Percentiles rank a stretch among this genome's conserved stretches.
Evolutionary conservation across 2,113 vertebrate species (phyloP).

Genomic region (Bos taurus): DNA sequence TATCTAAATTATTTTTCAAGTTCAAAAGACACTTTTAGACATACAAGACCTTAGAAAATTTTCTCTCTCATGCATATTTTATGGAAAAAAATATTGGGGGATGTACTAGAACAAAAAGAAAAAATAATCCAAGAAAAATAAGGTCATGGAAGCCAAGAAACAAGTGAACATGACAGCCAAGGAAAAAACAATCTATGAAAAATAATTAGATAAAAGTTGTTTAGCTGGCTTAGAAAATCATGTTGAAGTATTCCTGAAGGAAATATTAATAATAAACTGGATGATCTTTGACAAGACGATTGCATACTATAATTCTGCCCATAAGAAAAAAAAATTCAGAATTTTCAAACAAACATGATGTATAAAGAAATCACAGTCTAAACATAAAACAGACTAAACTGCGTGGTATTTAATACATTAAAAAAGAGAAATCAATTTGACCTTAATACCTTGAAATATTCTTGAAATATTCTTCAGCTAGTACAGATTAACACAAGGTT

Average conservation of each 20-base stretch:
- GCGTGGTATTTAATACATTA: neutral
- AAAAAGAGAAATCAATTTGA: neutral
- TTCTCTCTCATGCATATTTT: neutral
- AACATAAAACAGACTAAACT: neutral
- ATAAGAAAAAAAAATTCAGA: slow-evolving; percentile 16
- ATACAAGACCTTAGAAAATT: neutral
- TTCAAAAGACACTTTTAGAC: neutral
- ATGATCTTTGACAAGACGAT: neutral
- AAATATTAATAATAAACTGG: neutral
- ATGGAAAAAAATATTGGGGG: neutral
- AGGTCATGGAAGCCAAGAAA: neutral
- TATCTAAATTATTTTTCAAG: slow-evolving; percentile 39
- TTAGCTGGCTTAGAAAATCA: neutral
- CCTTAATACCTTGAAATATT: neutral
- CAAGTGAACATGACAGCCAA: neutral
- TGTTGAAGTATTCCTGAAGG: neutral
- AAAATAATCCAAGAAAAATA: slow-evolving; percentile 23
- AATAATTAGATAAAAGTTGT: neutral
- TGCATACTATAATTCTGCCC: neutral
- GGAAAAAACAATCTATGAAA: slow-evolving; percentile 33
- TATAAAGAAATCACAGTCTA: neutral
- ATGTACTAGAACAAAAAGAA: neutral
- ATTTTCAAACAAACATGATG: neutral
- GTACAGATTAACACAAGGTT: neutral
- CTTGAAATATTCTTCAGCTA: neutral